Base-by-base conservation (phyloP, 1,140 invertebrate species). In the Palaemon carinicauda region DNA sequence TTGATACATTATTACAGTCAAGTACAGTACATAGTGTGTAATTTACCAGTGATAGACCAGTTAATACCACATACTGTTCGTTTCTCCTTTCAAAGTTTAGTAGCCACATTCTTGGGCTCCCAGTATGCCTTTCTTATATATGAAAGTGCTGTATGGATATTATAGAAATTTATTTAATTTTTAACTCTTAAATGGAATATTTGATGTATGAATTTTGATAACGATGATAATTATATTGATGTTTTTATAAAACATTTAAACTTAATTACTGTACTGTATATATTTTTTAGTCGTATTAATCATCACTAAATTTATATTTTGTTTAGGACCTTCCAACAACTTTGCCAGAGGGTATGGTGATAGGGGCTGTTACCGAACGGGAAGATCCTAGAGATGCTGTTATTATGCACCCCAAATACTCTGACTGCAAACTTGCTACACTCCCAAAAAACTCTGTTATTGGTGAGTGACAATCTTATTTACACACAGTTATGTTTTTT, bases 361-460 rank as follows among this genome's bases (percentile, higher is more conserved):
- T 99, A 90, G 98, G 97, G 60, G 97, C 97, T 90, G 95, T 99
- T 81, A 94, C 96, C 7, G 97, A 97, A 90, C 92, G 95, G 89
- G 98, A 99, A 93, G 96, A 98, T 93, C 96, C 97, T 0, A 92
- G 95, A 87, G 98, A 99, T 93, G 97, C 96, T 31, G 93, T 99
- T 60, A 95, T 99, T 14, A 93, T 98, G 90, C 94, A 95, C 27
- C 94, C 95, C 89, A 94, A 91, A 65, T 89, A 91, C 82, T 84
- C 88, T 19, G 89, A 90, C 15, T 90, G 90, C 56, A 91, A 88
- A 31, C 89, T 93, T 33, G 89, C 89, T 73, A 90, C 90, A 4
- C 92, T 98, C 85, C 96, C 96, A 14, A 90, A 93, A 65, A 95
- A 94, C 14, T 96, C 95, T 90, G 92, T 95, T 69, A 95, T 96